Evolutionary conservation across 2,888 invertebrate genomes (phyloP), one percentile per base, ranked within the genome.

Genomic region (Drosophila prostipennis): DNA sequence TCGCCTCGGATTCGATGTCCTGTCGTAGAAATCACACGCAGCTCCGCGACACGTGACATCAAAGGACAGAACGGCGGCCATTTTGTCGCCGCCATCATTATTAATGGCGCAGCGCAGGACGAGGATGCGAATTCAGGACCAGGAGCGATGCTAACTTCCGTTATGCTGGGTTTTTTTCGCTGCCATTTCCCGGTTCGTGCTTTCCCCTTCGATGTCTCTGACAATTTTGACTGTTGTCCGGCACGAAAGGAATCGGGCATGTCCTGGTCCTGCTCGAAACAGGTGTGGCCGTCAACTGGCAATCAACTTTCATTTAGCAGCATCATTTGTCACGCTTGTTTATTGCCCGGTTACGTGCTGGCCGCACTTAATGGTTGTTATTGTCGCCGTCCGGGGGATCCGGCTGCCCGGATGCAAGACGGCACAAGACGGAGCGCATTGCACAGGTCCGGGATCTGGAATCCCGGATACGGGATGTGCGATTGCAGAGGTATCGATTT

Each of bases 301-400:
- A 91, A 91, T 91, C 91, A 91, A 91, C 90, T 90, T 89, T 89
- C 90, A 90, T 91, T 91, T 91, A 91, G 90, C 89, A 90, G 90
- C 90, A 90, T 91, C 91, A 91, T 91, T 91, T 91, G 91, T 91
- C 91, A 91, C 90, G 88, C 85, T 86, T 89, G 81, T 90, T 90
- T 89, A 87, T 88, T 83, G 82, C 82, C 82, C 80, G 73, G 79
- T 79, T 82, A 82, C 84, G 82, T 82, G 82, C 74, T 82, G 82
- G 80, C 69, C 84, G 77, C 68, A 77, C 76, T 84, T 80, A 84
- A 84, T 82, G 82, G 78, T 74, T 82, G 82, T 80, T 82, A 82
- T 82, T 84, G 84, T 82, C 76, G 55, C 55, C 54, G 36, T 61
- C 39, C 19, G 19, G 19, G 19, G 19, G 19, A 19, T 19, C 2